Conservation (phyloP, 2,113 vertebrate genomes). For the Myodes glareolus region DNA sequence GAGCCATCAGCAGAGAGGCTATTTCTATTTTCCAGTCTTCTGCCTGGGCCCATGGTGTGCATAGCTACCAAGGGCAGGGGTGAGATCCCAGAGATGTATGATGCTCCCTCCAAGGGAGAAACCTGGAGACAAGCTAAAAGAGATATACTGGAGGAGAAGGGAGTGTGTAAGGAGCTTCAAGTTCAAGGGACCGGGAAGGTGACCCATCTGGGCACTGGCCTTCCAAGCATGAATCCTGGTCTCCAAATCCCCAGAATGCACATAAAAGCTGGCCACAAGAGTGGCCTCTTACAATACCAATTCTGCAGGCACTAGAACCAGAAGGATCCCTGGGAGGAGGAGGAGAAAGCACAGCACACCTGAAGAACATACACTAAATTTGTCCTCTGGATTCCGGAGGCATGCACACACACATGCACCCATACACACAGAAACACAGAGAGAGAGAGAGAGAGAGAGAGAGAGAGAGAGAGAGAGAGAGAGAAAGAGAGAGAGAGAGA, state of each 20-base stretch:
- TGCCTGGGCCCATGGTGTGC: background rate
- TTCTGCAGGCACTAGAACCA: no score
- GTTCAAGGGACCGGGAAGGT: background rate
- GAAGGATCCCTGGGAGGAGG: background rate
- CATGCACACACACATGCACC: no score
- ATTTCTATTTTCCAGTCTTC: background rate
- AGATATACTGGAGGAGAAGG: no score
- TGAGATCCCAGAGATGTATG: no score
- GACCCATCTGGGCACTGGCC: background rate
- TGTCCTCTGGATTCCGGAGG: background rate
- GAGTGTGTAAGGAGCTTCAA: background rate
- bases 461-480: background rate
- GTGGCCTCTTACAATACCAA: background rate
- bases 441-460: background rate
- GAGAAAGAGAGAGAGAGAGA: no score
- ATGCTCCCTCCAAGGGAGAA: background rate
- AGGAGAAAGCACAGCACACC: background rate
- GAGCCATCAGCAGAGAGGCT: background rate
- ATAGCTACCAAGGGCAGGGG: background rate
- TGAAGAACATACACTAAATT: background rate
- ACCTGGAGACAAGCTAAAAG: background rate
- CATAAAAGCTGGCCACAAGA: background rate
- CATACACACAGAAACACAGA: no score
- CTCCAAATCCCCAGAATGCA: background rate
- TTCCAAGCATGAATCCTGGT: background rate